These are phyloP conservation scores for Mugil cephalus DNA, from an alignment of 2,113 vertebrate species.

Conservation along the genomic window DNA sequence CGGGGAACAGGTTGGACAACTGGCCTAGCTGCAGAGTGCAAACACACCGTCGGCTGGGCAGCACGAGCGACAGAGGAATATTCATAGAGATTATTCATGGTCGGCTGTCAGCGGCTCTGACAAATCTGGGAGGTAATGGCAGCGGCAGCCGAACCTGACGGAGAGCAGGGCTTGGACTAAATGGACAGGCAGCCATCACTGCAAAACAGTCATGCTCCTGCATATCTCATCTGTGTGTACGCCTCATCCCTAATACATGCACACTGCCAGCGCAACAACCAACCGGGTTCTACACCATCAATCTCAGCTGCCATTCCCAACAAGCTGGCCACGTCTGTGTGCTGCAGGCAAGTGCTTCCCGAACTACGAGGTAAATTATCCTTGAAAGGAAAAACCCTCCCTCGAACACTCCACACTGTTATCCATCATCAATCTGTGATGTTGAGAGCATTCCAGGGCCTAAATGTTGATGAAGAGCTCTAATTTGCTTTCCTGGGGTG, in stretches of 20 bases:
- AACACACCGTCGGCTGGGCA: constrained; percentile 38
- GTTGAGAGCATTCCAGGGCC: constrained; percentile 1
- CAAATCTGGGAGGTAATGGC: constrained; percentile 56
- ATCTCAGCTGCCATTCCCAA: constrained; percentile 45
- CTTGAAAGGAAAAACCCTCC: constrained; percentile 30
- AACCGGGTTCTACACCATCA: constrained; percentile 30
- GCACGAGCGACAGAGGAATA: constrained; percentile 53
- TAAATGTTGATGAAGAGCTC: constrained; percentile 11
- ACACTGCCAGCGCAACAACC: neutral
- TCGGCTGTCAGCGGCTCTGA: constrained; percentile 56
- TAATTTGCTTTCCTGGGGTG: constrained; percentile 12
- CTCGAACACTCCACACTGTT: constrained; percentile 18
- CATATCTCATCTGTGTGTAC: constrained; percentile 49
- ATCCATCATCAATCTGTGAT: constrained; percentile 42
- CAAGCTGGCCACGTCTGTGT: constrained; percentile 12
- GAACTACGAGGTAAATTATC: constrained; percentile 31
- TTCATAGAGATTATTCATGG: constrained; percentile 73
- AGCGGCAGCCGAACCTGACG: constrained; percentile 30
- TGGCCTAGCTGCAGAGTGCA: constrained; percentile 48
- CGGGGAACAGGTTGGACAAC: constrained; percentile 53
- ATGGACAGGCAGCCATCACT: constrained; percentile 59
- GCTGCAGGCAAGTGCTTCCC: constrained; percentile 25
- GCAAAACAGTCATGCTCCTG: constrained; percentile 49
- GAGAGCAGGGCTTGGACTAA: constrained; percentile 41
- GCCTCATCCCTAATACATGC: constrained; percentile 35